These are phyloP conservation scores for Melinaea marsaeus DNA, from an alignment of 2,888 invertebrate species.

Conservation along the genomic window DNA sequence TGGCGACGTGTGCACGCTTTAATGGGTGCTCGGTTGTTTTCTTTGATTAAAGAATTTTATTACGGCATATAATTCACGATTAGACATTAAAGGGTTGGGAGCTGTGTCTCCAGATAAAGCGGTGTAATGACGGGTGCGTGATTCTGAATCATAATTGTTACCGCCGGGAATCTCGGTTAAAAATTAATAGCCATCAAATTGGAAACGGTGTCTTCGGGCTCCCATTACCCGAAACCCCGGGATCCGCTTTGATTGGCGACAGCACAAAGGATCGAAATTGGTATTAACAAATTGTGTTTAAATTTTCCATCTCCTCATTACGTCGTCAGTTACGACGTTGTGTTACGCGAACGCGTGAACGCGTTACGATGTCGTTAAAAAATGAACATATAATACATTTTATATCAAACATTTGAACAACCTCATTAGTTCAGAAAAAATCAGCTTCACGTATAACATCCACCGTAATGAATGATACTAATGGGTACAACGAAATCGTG, in stretches of 20 bases:
- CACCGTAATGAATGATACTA: constrained; percentile 5
- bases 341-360: background rate
- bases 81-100: constrained; percentile 71
- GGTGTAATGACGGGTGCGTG: constrained; percentile 72
- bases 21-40: constrained; percentile 75
- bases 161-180: constrained; percentile 39
- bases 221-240: constrained; percentile 14
- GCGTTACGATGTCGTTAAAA: constrained; percentile 1
- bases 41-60: constrained; percentile 79
- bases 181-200: constrained; percentile 35
- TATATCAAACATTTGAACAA: constrained; percentile 6
- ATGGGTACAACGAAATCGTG: constrained; percentile 12
- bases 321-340: background rate
- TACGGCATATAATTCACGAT: constrained; percentile 76
- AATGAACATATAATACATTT: constrained; percentile 1
- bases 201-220: constrained; percentile 16
- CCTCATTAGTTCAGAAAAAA: constrained; percentile 6
- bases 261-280: constrained; percentile 5
- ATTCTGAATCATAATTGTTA: constrained; percentile 74
- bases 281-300: constrained; percentile 3
- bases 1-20: constrained; percentile 73
- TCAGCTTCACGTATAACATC: constrained; percentile 2
- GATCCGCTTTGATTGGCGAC: constrained; percentile 17
- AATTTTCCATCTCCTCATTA: constrained; percentile 3
- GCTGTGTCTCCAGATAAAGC: constrained; percentile 69